Evolutionary conservation across 2,888 invertebrate species (phyloP).

Genomic region (Orthosia incerta): DNA sequence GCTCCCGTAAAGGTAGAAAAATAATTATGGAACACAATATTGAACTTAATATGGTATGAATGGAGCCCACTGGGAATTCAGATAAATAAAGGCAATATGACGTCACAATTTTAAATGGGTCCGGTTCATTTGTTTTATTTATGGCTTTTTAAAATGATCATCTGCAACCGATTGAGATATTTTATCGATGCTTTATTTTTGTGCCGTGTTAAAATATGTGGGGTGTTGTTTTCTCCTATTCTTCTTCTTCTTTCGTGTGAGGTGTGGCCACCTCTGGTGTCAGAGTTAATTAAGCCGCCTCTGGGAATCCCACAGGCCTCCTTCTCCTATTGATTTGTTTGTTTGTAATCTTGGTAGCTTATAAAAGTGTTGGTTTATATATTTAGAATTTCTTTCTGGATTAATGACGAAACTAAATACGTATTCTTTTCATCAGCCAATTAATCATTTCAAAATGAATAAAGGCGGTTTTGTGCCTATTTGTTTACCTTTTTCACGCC

Average conservation of each 20-base stretch:
- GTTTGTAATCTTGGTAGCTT: background rate
- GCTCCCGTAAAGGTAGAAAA: constrained; percentile 47
- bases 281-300: no score
- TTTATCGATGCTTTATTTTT: constrained; percentile 35
- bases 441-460: no score
- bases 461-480: no score
- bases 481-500: no score
- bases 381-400: background rate
- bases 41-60: constrained; percentile 61
- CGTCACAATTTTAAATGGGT: constrained; percentile 50
- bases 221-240: background rate
- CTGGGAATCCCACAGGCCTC: no score
- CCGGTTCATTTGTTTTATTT: constrained; percentile 49
- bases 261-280: no score
- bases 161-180: constrained; percentile 37
- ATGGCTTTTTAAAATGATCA: constrained; percentile 49
- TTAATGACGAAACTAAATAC: background rate
- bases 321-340: background rate
- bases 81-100: constrained; percentile 34
- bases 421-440: no score
- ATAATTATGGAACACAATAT: constrained; percentile 45
- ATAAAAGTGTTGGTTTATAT: background rate
- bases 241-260: no score
- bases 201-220: no score
- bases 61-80: constrained; percentile 44